phyloP scores from a whole-genome alignment of 2,888 invertebrate genomes.

The Pristionchus mayeri region DNA sequence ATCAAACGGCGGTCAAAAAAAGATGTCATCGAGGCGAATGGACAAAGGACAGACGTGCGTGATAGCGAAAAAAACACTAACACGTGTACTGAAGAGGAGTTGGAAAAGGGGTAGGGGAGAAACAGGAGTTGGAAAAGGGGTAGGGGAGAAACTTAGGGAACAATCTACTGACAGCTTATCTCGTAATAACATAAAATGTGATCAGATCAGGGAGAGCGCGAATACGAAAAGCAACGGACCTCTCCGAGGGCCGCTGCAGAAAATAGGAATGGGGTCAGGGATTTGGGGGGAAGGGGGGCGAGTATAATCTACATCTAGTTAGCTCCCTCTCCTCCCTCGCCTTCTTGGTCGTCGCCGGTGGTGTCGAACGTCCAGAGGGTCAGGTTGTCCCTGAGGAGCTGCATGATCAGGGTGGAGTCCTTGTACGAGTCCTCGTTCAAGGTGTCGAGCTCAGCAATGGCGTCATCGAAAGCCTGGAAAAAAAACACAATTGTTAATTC shows the following conservation, averaged over 20 bases:
- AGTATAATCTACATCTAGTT: conserved; percentile 58
- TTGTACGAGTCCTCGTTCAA: conserved; percentile 99
- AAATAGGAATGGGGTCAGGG: conserved; percentile 31
- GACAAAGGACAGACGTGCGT: conserved; percentile 36
- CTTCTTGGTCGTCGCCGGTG: conserved; percentile 90
- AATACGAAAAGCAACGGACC: conserved; percentile 8
- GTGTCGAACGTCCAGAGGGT: conserved; percentile 80
- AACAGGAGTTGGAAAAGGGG: too few relatives aligned
- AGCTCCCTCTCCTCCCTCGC: conserved; percentile 54
- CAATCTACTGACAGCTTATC: conserved; percentile 39
- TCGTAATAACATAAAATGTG: conserved; percentile 49
- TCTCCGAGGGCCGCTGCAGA: neutral
- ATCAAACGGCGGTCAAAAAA: conserved; percentile 44
- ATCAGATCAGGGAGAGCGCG: conserved; percentile 49
- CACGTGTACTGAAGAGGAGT: conserved; percentile 44
- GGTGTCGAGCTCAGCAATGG: conserved; percentile 99
- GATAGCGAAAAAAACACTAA: conserved; percentile 40
- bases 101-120: conserved; percentile 7
- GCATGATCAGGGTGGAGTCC: conserved; percentile 99
- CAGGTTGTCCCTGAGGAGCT: conserved; percentile 85
- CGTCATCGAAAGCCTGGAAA: conserved; percentile 96
- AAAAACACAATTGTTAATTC: neutral
- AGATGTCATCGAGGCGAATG: conserved; percentile 41
- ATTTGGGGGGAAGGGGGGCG: neutral
- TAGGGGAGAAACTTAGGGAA: too few relatives aligned